These are phyloP conservation scores for Balaeniceps rex DNA, from an alignment of 2,113 vertebrate species.

Conservation along the genomic window DNA sequence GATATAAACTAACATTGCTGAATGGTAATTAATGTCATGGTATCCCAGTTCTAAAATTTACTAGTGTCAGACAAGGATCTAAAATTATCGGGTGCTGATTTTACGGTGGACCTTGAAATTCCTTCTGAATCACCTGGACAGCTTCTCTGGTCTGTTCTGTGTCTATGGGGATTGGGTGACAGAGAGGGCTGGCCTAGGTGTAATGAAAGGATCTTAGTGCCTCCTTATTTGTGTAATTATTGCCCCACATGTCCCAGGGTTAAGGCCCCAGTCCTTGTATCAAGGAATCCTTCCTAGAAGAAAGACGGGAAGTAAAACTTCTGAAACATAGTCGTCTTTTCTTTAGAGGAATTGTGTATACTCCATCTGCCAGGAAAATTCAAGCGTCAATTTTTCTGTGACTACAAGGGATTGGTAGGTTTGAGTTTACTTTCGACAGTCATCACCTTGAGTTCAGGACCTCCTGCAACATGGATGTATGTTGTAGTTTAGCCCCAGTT, in stretches of 20 bases:
- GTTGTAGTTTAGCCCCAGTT: no score
- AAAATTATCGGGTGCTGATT: not conserved
- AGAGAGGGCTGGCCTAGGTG: not conserved
- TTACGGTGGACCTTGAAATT: not conserved
- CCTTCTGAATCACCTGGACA: not conserved
- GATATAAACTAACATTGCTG: not conserved
- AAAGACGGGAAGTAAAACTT: not conserved
- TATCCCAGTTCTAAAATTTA: not conserved
- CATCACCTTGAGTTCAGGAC: not conserved
- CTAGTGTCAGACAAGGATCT: not conserved
- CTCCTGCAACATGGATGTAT: not conserved
- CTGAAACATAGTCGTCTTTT: not conserved
- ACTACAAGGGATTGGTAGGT: no score
- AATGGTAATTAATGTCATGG: not conserved
- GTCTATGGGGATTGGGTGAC: not conserved
- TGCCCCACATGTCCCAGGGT: rapidly evolving
- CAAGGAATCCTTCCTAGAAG: not conserved
- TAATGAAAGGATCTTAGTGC: not conserved
- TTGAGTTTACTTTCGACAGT: not conserved
- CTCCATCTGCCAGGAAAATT: not conserved
- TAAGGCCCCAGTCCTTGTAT: not conserved
- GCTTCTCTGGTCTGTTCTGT: not conserved
- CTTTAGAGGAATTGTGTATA: not conserved
- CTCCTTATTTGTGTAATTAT: not conserved
- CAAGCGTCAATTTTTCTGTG: not conserved